phyloP scores from a whole-genome alignment of 2,888 invertebrate genomes.

The Leuctra nigra region DNA sequence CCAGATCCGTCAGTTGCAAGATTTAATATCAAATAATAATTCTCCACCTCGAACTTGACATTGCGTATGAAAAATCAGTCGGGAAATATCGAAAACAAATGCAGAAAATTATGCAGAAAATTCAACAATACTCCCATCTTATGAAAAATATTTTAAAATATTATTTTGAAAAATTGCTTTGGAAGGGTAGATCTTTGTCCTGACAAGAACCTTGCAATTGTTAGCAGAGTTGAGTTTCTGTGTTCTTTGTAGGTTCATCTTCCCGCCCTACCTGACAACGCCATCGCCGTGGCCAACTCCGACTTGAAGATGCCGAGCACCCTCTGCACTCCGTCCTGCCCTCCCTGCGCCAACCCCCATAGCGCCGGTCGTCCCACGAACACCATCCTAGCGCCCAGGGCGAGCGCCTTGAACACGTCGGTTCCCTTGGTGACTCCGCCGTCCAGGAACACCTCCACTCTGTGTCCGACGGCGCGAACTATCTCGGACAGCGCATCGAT shows the following conservation, averaged over 20 bases:
- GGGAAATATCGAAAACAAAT: too few relatives aligned
- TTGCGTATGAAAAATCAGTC: too few relatives aligned
- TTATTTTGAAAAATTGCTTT: too few relatives aligned
- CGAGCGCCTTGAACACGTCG: conserved; percentile 85
- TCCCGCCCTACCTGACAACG: conserved; percentile 57
- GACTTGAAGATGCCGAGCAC: conserved; percentile 63
- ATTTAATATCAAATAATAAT: too few relatives aligned
- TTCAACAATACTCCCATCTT: too few relatives aligned
- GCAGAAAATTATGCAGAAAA: too few relatives aligned
- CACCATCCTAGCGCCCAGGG: conserved; percentile 84
- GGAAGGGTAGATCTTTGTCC: background rate
- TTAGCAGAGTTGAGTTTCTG: too few relatives aligned
- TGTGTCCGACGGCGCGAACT: conserved; percentile 57
- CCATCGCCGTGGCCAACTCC: conserved; percentile 70
- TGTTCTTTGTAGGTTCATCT: too few relatives aligned
- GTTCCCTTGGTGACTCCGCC: conserved; percentile 80
- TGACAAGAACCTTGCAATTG: too few relatives aligned
- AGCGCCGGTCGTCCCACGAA: conserved; percentile 81
- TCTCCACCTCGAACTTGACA: too few relatives aligned
- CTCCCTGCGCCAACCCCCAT: conserved; percentile 75
- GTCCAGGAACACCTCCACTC: conserved; percentile 76
- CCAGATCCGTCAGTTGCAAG: too few relatives aligned
- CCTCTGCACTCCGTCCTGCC: conserved; percentile 68
- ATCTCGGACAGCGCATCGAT: conserved; percentile 81
- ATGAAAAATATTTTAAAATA: too few relatives aligned